Evolutionary conservation across 2,797 vertebrate genomes (phyloP), one percentile per base, ranked within the genome.

Genomic region (Hoplostethus atlanticus): DNA sequence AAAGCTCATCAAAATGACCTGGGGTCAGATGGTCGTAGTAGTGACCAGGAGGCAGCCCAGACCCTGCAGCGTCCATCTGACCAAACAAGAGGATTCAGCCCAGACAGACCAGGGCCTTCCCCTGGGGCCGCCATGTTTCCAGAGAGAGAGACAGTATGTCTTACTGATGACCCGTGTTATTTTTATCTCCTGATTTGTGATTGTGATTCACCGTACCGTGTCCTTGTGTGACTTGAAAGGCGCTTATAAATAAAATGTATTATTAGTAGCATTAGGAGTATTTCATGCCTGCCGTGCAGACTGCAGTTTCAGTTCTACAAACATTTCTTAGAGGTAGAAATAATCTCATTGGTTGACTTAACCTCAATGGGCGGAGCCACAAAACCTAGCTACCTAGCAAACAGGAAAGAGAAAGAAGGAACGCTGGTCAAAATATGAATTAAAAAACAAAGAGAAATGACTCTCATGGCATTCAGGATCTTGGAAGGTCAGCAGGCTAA

Each of bases 61-160:
- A 62, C 80, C 84, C 90, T 60, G 85, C 85, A 68, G 90, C 2
- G 84, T 54, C 83, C 92, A 93, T 90, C 91, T 93, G 89, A 93
- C 84, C 76, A 92, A 92, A 92, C 91, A 91, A 91, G 77, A 83
- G 76, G 77, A 84, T 83, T 85, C 63, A 70, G 53, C 62, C 76
- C 84, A 81, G 80, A 73, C 59, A 80, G 79, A 80, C 38, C 40
- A 42, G 65, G 46, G 58, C 63, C 64, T 42, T 78, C 71, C 85
- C 77, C 72, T 7, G 48, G 62, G 84, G 76, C 48, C 13, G 6
- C 36, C 61, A 70, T 64, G 81, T 73, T 78, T 84, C 72, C 83
- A 67, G 76, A 81, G 53, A 51, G 31, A 21, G 53, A 51, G 31
- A 21, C 21, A 21, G 21, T 21, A 21, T 21, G 21, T n/a, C n/a